Evolutionary conservation across 2,888 invertebrate species (phyloP).

Genomic region (Teleiodes luculella): DNA sequence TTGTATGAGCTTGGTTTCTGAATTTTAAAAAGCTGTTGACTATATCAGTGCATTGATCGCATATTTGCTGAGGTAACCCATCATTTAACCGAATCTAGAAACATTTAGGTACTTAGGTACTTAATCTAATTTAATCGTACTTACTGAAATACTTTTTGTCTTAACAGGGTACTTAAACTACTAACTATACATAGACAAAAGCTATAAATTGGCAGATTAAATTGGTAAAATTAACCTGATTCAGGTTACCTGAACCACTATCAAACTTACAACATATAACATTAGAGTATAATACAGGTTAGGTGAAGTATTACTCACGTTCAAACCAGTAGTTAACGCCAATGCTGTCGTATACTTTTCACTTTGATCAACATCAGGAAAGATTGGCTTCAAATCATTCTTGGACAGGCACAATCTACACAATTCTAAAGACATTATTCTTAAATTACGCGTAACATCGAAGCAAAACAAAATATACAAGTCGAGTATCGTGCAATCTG

Average conservation of each 20-base stretch:
- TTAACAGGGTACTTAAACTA: background rate
- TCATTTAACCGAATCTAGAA: constrained; percentile 24
- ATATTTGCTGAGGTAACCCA: constrained; percentile 26
- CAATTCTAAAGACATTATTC: constrained; percentile 18
- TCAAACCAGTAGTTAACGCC: constrained; percentile 24
- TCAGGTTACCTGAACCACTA: too few species aligned
- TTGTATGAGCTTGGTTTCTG: constrained; percentile 16
- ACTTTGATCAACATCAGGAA: constrained; percentile 12
- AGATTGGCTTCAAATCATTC: constrained; percentile 26
- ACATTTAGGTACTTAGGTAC: background rate
- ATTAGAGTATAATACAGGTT: constrained; percentile 11
- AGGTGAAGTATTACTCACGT: constrained; percentile 15
- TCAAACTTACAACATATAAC: too few species aligned
- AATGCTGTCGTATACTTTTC: constrained; percentile 14
- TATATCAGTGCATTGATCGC: constrained; percentile 19
- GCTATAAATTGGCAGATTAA: too few species aligned
- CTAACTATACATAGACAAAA: too few species aligned
- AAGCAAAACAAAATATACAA: background rate
- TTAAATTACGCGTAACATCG: background rate
- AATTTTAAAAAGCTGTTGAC: constrained; percentile 21
- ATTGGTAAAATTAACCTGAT: too few species aligned
- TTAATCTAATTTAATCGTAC: too few species aligned
- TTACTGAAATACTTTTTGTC: background rate
- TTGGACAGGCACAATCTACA: constrained; percentile 34
- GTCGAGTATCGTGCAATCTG: constrained; percentile 2